Evolutionary conservation across 2,797 vertebrate species (phyloP).

Genomic region (Zenarchopterus dispar): DNA sequence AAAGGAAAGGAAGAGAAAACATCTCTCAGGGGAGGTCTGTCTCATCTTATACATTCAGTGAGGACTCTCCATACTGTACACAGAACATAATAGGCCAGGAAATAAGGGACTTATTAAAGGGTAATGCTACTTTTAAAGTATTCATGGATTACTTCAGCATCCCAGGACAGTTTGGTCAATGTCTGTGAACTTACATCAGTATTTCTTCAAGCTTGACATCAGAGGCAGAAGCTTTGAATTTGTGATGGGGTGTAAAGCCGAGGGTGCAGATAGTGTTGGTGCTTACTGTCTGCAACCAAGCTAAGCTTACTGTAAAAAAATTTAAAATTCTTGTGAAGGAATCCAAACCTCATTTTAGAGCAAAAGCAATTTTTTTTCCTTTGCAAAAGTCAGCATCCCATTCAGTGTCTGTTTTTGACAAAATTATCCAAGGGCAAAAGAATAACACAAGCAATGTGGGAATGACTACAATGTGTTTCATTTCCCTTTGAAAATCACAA

Average conservation of each 20-base stretch:
- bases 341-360: conserved; percentile 38
- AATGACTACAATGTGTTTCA: conserved; percentile 28
- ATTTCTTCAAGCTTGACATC: conserved; percentile 58
- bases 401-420: conserved; percentile 48
- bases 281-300: conserved; percentile 18
- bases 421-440: conserved; percentile 43
- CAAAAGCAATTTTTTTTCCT: conserved; percentile 24
- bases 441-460: conserved; percentile 30
- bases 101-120: conserved; percentile 35
- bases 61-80: conserved; percentile 29
- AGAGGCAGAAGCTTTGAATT: conserved; percentile 50
- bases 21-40: conserved; percentile 45
- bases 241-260: conserved; percentile 53
- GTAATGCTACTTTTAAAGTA: conserved; percentile 46
- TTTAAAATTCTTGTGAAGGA: conserved; percentile 30
- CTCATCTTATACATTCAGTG: conserved; percentile 52
- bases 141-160: conserved; percentile 54
- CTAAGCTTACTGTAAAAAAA: conserved; percentile 27
- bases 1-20: conserved; percentile 41
- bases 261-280: conserved; percentile 29
- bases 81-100: conserved; percentile 17
- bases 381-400: conserved; percentile 26
- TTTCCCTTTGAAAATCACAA: conserved; percentile 49
- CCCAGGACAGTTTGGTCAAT: conserved; percentile 44
- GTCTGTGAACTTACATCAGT: conserved; percentile 66